These are phyloP conservation scores for Hoplias malabaricus DNA, from an alignment of 2,113 vertebrate species.

Conservation along the genomic window DNA sequence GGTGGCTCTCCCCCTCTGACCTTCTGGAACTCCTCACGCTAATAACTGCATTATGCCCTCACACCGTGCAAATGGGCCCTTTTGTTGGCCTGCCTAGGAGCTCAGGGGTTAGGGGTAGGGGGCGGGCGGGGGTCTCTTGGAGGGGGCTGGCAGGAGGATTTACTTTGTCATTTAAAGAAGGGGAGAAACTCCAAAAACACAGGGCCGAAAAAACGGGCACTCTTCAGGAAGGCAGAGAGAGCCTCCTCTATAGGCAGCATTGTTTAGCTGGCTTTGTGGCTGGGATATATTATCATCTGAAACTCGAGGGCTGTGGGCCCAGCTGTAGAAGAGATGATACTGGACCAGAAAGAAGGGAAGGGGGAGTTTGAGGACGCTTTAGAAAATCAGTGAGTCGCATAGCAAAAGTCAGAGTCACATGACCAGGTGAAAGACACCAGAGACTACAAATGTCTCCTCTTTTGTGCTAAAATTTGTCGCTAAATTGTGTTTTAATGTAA, in stretches of 20 bases:
- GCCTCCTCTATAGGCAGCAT: conserved; percentile 41
- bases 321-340: conserved; percentile 43
- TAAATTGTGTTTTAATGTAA: conserved; percentile 19
- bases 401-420: conserved; percentile 30
- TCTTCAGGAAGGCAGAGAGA: conserved; percentile 45
- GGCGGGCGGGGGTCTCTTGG: conserved; percentile 28
- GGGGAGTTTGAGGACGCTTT: conserved; percentile 9
- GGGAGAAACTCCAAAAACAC: conserved; percentile 41
- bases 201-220: conserved; percentile 24
- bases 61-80: conserved; percentile 60
- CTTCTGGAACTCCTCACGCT: conserved; percentile 55
- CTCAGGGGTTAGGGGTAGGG: conserved; percentile 45
- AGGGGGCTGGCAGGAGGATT: conserved; percentile 50
- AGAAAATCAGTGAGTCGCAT: conserved; percentile 22
- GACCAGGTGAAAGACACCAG: conserved; percentile 13
- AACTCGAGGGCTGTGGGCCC: conserved; percentile 18
- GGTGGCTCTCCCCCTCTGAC: conserved; percentile 52
- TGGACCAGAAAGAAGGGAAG: conserved; percentile 8
- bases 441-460: conserved; percentile 1
- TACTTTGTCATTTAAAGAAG: conserved; percentile 60
- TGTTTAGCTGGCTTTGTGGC: conserved; percentile 54
- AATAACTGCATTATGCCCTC: conserved; percentile 62
- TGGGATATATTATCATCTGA: conserved; percentile 55
- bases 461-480: conserved; percentile 21
- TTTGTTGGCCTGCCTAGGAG: conserved; percentile 53